Percentiles rank a stretch among this genome's conserved stretches.
phyloP scores from a whole-genome alignment of 2,113 vertebrate genomes.

The Plestiodon gilberti region DNA sequence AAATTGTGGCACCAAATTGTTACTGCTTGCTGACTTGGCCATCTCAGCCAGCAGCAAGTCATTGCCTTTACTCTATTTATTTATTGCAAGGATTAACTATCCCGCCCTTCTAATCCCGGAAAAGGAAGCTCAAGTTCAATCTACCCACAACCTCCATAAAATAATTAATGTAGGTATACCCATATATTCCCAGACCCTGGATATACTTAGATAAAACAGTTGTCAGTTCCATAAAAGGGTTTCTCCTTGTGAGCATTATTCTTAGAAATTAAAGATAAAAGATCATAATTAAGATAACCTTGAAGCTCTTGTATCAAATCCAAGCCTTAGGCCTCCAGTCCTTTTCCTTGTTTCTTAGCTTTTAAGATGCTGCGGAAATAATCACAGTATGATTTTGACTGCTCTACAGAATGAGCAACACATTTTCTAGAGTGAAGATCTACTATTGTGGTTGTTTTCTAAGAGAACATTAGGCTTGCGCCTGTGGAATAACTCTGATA shows the following conservation, averaged over 20 bases:
- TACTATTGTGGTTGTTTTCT: background rate
- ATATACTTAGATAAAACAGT: background rate
- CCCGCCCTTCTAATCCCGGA: too few relatives aligned
- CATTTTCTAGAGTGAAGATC: conserved; percentile 40
- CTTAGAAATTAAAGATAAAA: background rate
- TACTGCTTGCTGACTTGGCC: background rate
- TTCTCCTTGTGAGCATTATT: background rate
- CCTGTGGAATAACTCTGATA: conserved; percentile 22
- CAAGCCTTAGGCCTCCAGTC: conserved; percentile 39
- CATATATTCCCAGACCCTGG: background rate
- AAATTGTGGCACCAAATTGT: background rate
- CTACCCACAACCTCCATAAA: background rate
- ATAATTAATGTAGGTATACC: background rate
- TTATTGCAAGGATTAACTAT: too few relatives aligned
- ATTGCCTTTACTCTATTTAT: background rate
- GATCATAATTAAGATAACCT: conserved; percentile 46
- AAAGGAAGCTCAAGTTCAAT: background rate
- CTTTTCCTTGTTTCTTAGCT: conserved; percentile 51
- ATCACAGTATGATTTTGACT: conserved; percentile 25
- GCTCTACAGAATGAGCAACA: conserved; percentile 18
- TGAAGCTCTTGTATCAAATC: conserved; percentile 42
- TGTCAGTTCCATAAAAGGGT: background rate
- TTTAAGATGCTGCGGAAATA: conserved; percentile 47
- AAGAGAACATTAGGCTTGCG: background rate
- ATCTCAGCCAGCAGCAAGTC: background rate